These are phyloP conservation scores for Apus apus DNA, from an alignment of 2,113 vertebrate species.

Conservation along the genomic window DNA sequence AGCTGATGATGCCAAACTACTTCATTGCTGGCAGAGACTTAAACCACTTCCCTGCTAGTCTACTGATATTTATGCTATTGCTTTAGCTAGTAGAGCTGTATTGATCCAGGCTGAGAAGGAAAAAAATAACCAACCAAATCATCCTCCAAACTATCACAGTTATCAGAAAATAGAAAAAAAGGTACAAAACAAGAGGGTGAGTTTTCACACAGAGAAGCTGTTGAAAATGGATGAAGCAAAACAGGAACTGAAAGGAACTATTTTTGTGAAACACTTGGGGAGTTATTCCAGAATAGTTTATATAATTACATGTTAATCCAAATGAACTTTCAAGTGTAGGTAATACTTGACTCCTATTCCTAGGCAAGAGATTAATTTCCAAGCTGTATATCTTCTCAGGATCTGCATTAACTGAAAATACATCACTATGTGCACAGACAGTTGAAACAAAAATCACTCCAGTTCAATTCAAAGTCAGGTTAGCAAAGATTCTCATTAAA, in stretches of 20 bases:
- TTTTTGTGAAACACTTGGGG: neutral
- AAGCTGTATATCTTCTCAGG: neutral
- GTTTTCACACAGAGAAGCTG: neutral
- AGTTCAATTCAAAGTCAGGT: neutral
- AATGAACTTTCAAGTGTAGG: neutral
- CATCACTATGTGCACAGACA: neutral
- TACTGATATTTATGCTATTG: slow-evolving; percentile 20
- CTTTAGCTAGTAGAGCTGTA: neutral
- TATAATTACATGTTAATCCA: neutral
- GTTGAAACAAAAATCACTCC: neutral
- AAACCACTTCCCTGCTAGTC: slow-evolving; percentile 3
- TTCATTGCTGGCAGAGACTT: neutral
- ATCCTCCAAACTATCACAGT: neutral
- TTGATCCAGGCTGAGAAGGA: neutral
- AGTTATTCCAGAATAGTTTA: neutral
- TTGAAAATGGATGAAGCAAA: neutral
- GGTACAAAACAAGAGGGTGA: neutral
- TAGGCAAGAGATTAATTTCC: neutral
- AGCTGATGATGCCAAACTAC: neutral
- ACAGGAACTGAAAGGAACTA: neutral
- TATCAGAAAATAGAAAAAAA: neutral
- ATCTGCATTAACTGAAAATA: neutral
- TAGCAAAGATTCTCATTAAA: neutral
- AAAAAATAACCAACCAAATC: neutral
- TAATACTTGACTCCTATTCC: neutral